Base-by-base conservation (phyloP, 2,113 vertebrate genomes). In the Rousettus leschenaultii region DNA sequence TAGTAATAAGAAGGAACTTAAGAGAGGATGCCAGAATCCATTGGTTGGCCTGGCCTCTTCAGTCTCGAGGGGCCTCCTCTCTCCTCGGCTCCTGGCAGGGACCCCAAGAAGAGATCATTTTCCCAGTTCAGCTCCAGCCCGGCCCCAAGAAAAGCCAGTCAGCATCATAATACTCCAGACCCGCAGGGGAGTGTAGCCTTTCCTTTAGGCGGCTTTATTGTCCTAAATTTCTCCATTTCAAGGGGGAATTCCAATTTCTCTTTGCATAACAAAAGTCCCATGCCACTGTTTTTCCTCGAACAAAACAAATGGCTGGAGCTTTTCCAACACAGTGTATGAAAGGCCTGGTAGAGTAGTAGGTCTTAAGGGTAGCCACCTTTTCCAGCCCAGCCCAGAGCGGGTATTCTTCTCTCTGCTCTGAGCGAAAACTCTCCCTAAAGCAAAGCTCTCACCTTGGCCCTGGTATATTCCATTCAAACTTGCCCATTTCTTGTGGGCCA, bases 151-250 rank as follows among this genome's bases (percentile, higher is more conserved):
- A 90, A 66, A 90, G 86, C 14, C 33, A 14, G 7, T 63, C 14
- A 61, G 61, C 24, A 16, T n/a, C 38, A 38, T 40, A 65, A 71
- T 26, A 45, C 45, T 57, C 43, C 63, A 90, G 43, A 38, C 45
- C 5, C 45, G 73, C 5, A 24, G 33, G 51, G 51, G 24, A 59
- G 53, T n/a, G 43, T 66, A 70, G 57, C 12, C 30, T 80, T 94
- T 87, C 78, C 63, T 16, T 66, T 57, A 0, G 48, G 61, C 38
- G 19, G 7, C 35, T 33, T 78, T 40, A 15, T 48, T 45, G 13
- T 89, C 63, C 14, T 9, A n/a, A 38, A 7, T 26, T 33, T 83
- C 79, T 95, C 85, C 45, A 88, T 96, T 96, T 84, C 84, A 45
- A 59, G n/a, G 51, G 57, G 21, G 22, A 68, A 84, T 95, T 89